Conservation (phyloP, 2,797 vertebrate species). For the Kryptopterus vitreolus region DNA sequence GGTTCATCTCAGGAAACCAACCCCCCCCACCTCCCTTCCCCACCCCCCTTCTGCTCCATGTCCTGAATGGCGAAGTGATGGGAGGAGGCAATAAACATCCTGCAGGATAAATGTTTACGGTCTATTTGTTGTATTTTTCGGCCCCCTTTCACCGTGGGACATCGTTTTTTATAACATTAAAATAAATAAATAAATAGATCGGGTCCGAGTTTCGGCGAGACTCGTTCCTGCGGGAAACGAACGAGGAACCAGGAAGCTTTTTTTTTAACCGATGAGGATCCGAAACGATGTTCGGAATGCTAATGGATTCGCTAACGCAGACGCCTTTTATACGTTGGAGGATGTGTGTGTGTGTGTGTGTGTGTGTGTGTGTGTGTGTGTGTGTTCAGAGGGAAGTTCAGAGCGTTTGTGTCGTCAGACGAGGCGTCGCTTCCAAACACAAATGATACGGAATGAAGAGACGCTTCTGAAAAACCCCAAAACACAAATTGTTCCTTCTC, state of each 20-base stretch:
- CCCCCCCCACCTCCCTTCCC: no score
- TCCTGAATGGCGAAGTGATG: background rate
- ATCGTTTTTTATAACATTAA: no score
- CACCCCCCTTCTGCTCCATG: background rate
- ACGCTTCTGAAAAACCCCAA: constrained; percentile 8
- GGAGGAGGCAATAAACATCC: background rate
- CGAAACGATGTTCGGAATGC: constrained; percentile 50
- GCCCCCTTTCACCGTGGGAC: background rate
- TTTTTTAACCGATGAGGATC: constrained; percentile 48
- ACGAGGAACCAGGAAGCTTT: constrained; percentile 2
- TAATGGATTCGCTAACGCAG: constrained; percentile 22
- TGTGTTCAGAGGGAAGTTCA: background rate
- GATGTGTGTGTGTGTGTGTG: background rate
- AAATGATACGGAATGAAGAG: constrained; percentile 8
- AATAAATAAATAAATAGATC: background rate
- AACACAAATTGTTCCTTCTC: constrained; percentile 7
- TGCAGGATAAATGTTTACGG: constrained; percentile 1
- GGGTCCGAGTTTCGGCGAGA: background rate
- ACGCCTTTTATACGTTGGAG: background rate
- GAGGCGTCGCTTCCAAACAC: background rate
- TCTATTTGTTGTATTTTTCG: no score
- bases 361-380: background rate
- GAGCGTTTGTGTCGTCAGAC: background rate
- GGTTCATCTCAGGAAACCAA: background rate
- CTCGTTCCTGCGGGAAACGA: background rate